Evolutionary conservation across 2,888 invertebrate species (phyloP), one percentile per base, ranked within the genome.

Genomic region (Lumbricus terrestris): DNA sequence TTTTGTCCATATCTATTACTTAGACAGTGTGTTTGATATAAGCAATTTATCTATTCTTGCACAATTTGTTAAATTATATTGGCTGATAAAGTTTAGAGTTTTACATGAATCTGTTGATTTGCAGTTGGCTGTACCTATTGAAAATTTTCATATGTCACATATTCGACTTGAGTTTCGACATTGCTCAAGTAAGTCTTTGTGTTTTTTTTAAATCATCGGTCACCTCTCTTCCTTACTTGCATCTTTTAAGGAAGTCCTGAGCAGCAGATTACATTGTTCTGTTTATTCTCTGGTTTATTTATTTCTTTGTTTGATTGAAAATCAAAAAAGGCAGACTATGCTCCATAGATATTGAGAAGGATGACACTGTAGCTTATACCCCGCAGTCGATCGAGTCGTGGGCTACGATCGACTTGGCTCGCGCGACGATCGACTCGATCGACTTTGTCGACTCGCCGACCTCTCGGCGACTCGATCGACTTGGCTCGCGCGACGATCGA

Each of bases 111-210:
- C 11, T 69, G 29, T 69, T 69, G n/a, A 69, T n/a, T 47, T 98
- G 88, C 96, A 98, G 91, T 96, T 98, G 92, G 97, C 97, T 15
- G 97, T 98, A 90, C 98, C 98, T 8, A 97, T 98, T 92, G 98
- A 98, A 94, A 97, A 97, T 92, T 98, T 98, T 95, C 97, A 97
- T 82, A 96, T 97, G n/a, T 97, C 98, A 34, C 98, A 98, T 95
- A 96, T 98, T 5, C 96, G 98, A 91, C 96, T 98, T 93, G 98
- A 98, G 95, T 98, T 97, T 94, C 96, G 97, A 69, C 98, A 98
- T 95, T 98, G 98, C 94, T 98, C 98, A 90, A 98, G 97, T 97
- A 95, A 96, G 97, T 85, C 35, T 89, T 90, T 85, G 82, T 82
- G 8, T 11, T 37, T 85, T 37, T 85, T 85, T 13, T 85, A 15